A percentile compares a stretch with the other conserved stretches of the same genome.
Evolutionary conservation across 2,888 invertebrate species (phyloP).

Genomic region (Drosophila incognita): DNA sequence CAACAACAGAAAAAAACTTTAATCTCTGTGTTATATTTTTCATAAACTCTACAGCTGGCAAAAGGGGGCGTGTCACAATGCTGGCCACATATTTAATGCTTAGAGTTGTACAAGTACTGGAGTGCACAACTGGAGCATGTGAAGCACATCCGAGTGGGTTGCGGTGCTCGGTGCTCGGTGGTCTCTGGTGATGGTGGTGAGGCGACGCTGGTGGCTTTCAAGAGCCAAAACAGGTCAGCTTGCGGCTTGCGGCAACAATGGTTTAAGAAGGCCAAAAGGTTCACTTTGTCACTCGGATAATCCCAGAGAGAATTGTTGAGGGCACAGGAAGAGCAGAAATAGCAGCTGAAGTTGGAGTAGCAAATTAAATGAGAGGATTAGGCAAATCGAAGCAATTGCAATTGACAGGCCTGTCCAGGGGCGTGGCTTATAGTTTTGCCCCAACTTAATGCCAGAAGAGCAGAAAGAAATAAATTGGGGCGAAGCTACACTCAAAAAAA

Average conservation of each 20-base stretch:
- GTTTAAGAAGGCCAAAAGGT: slow-evolving; percentile 31
- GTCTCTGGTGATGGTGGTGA: neutral
- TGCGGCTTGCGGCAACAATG: slow-evolving; percentile 41
- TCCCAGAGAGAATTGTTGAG: neutral
- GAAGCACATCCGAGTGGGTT: slow-evolving; percentile 74
- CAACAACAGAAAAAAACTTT: slow-evolving; percentile 62
- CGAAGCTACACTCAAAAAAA: neutral
- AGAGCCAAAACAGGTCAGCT: slow-evolving; percentile 52
- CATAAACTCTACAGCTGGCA: slow-evolving; percentile 58
- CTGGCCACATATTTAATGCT: slow-evolving; percentile 72
- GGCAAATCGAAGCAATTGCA: slow-evolving; percentile 50
- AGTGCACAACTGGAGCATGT: slow-evolving; percentile 69
- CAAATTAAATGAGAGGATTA: slow-evolving; percentile 54
- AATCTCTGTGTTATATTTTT: slow-evolving; percentile 78
- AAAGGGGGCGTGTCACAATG: slow-evolving; percentile 40
- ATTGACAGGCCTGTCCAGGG: slow-evolving; percentile 22
- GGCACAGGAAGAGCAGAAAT: neutral
- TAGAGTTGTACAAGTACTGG: slow-evolving; percentile 65
- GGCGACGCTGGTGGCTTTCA: slow-evolving; percentile 11
- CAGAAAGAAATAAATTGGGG: neutral
- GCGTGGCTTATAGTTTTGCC: slow-evolving; percentile 7
- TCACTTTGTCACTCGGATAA: slow-evolving; percentile 19
- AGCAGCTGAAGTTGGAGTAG: neutral
- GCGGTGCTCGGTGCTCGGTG: neutral
- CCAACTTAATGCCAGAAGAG: slow-evolving; percentile 4